Base-by-base conservation (phyloP, 2,797 vertebrate genomes). In the Falco columbarius region DNA sequence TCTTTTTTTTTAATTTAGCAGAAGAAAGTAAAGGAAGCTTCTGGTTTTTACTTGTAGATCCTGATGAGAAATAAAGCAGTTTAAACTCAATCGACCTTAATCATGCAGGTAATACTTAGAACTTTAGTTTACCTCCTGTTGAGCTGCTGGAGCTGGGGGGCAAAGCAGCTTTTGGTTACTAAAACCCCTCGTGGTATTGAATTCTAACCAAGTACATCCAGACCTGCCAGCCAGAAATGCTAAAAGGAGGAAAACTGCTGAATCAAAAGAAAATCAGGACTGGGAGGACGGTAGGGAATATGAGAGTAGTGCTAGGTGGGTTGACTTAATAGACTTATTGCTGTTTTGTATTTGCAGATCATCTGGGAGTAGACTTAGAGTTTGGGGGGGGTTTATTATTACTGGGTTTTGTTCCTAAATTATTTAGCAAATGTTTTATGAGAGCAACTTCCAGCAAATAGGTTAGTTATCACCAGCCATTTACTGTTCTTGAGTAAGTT, bases 91-190 rank as follows among this genome's bases (percentile, higher is more conserved):
- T 34, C 4, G 14, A 89, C 86, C 80, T 94, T 87, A 47, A 68
- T 61, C 26, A 4, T 13, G 42, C 59, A 70, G 86, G 75, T 80
- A 87, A 63, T 54, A 27, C 38, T 91, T 71, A 94, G 87, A 68
- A 88, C 66, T 94, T 92, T 27, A 82, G 79, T 93, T 96, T 87
- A 30, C 36, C 90, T 95, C 93, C 77, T 91, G 63, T 75, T 72
- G 88, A 92, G 54, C 59, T 81, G 47, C 66, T 95, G 75, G 65
- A 62, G 52, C 20, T 44, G 61, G 30, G 85, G 13, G n/a, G 2
- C 1, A 7, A 71, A 13, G 23, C 65, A 95, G 89, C 75, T 92
- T 55, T 95, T 44, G 68, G 59, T 84, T 92, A 18, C 46, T 94
- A 90, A 77, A 95, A 62, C 72, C 76, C 74, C 74, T 90, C 17